Evolutionary conservation across 92 coral and sea anemone genomes (phyloP), one percentile per base, ranked within the genome.

Genomic region (Metridium senile): DNA sequence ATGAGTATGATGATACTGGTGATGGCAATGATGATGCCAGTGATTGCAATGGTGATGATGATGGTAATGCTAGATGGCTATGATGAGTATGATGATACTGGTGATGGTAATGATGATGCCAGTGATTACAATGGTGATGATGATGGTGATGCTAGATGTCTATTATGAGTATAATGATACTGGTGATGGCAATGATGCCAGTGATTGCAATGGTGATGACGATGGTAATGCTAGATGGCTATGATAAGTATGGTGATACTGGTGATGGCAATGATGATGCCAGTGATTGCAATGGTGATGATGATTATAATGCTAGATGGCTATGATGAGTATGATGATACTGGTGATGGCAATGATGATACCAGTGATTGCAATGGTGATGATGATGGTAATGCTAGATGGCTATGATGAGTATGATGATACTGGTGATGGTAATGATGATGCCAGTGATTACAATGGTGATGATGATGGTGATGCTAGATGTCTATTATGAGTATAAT

Each of bases 351-450:
- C n/a, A n/a, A n/a, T n/a, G n/a, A n/a, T n/a, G n/a, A n/a, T n/a
- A n/a, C n/a, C n/a, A n/a, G n/a, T n/a, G n/a, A n/a, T n/a, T n/a
- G n/a, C n/a, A n/a, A n/a, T n/a, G n/a, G n/a, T n/a, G n/a, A 8
- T 59, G 66, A 59, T 59, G n/a, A 27, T 59, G 66, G 30, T 59
- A 23, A 59, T 59, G 21, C 66, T 9, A 8, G 66, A 59, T 59
- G 66, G 26, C 26, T 6, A 6, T 11, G 33, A 13, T 64, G 31
- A 64, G 11, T 29, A 64, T 26, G 31, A 33, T 64, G n/a, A n/a
- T n/a, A n/a, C n/a, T n/a, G n/a, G n/a, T n/a, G 31, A 26, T 64
- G n/a, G 3, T 64, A n/a, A 64, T 66, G 46, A 66, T 28, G 46
- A n/a, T 33, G 49, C 9, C 20, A 49, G 32, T 66, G 47, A 66